Percentiles rank a stretch among this genome's conserved stretches.
Conservation (phyloP, 2,113 vertebrate genomes). For the Hypanus sabinus region DNA sequence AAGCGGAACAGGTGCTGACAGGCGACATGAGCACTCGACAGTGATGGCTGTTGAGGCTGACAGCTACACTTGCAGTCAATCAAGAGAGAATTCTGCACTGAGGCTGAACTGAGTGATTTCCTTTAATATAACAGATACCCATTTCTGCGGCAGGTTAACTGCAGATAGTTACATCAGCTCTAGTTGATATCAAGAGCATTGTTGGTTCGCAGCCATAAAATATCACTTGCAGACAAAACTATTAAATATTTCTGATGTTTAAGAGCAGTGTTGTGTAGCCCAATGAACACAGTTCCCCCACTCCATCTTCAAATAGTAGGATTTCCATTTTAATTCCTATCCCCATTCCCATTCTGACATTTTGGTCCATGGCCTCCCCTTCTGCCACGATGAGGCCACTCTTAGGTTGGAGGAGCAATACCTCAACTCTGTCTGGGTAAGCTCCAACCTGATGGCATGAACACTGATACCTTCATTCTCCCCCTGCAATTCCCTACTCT, state of each 20-base stretch:
- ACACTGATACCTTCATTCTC: too few species aligned
- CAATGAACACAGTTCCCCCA: background rate
- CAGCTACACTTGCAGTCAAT: constrained; percentile 85
- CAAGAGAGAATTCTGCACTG: constrained; percentile 60
- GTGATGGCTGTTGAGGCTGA: constrained; percentile 82
- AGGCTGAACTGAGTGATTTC: constrained; percentile 65
- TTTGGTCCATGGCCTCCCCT: too few species aligned
- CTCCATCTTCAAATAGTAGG: too few species aligned
- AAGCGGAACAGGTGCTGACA: constrained; percentile 95
- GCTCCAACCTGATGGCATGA: too few species aligned
- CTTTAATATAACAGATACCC: constrained; percentile 45
- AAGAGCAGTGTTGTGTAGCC: background rate
- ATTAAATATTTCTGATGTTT: background rate
- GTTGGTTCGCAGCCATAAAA: background rate
- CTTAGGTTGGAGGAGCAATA: too few species aligned
- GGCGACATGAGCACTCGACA: constrained; percentile 79
- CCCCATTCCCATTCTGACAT: too few species aligned
- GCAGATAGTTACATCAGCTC: constrained; percentile 31
- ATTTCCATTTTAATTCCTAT: too few species aligned
- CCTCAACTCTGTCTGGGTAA: too few species aligned
- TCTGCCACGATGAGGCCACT: too few species aligned
- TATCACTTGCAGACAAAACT: background rate
- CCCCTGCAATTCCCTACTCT: too few species aligned
- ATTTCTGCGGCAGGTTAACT: background rate
- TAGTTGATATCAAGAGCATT: background rate